These are phyloP conservation scores for Phaedon cochleariae DNA, from an alignment of 2,888 invertebrate species.

Conservation along the genomic window DNA sequence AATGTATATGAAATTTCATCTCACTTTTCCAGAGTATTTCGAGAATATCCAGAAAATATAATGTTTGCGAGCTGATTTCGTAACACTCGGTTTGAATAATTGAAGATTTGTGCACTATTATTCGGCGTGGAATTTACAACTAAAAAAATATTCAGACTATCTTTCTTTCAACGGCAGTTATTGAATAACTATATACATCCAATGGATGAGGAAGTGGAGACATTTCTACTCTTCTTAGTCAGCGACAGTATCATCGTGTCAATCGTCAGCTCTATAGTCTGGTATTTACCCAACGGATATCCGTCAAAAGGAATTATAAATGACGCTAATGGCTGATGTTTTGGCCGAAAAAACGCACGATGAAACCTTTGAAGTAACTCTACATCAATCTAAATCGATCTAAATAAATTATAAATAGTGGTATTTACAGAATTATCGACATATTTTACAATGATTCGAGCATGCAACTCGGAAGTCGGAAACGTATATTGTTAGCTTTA, in stretches of 20 bases:
- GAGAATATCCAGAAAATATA: too few species aligned
- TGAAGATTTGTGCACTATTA: too few species aligned
- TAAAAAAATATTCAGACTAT: too few species aligned
- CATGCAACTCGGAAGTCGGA: background rate
- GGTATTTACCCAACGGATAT: slow-evolving; percentile 40
- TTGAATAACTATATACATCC: too few species aligned
- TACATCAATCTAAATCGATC: slow-evolving; percentile 48
- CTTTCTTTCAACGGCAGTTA: too few species aligned
- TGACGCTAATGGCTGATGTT: slow-evolving; percentile 49
- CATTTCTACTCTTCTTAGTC: slow-evolving; percentile 24
- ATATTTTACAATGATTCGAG: slow-evolving; percentile 49
- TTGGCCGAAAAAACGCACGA: slow-evolving; percentile 56
- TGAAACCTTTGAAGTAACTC: slow-evolving; percentile 44
- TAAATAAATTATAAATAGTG: slow-evolving; percentile 57
- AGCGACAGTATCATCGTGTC: slow-evolving; percentile 50
- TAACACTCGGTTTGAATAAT: too few species aligned
- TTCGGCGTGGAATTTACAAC: too few species aligned
- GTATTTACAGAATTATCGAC: slow-evolving; percentile 49
- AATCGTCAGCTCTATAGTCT: slow-evolving; percentile 51
- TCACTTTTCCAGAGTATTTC: too few species aligned
- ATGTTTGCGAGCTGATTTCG: too few species aligned
- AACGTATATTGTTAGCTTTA: background rate
- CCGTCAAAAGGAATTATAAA: slow-evolving; percentile 49
- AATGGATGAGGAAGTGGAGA: slow-evolving; percentile 22
- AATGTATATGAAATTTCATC: too few species aligned